Base-by-base conservation (phyloP, 2,113 vertebrate genomes). In the Plotosus lineatus region DNA sequence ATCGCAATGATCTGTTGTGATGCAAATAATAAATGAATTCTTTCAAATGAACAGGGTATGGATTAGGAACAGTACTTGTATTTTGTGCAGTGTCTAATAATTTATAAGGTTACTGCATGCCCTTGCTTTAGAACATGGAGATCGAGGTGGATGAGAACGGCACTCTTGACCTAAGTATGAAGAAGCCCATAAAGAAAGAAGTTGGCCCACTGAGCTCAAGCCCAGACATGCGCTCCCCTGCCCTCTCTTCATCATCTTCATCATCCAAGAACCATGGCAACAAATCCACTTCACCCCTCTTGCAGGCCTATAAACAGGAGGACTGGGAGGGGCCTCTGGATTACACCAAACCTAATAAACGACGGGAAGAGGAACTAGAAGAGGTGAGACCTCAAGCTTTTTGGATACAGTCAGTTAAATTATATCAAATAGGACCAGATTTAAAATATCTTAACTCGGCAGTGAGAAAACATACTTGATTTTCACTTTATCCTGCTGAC, bases 121-220 rank as follows among this genome's bases (percentile, higher is more conserved):
- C 53, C 6, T 48, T 36, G 6, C 42, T 85, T 28, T 90, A 99
- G 98, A 92, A 93, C 63, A 92, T 92, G 93, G 96, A 95, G 88
- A 98, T 99, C 0, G 96, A 98, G 85, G 97, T 99, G 85, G 98
- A 99, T 77, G 98, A 99, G 85, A 98, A 99, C 0, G 98, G 98
- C 55, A 99, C 98, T 19, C 90, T 99, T 92, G 98, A 99, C 89
- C 90, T 99, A 88, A 99, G 98, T 79, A 98, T 99, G 97, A 97
- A 95, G 92, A 98, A 97, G 38, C 94, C 96, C 76, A 93, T 96
- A 75, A 96, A 94, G 80, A 92, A 93, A 3, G 97, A 98, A 44
- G 91, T 94, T 87, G 94, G 94, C 69, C 89, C 95, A 87, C 93
- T 95, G n/a, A 94, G 95, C 87, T 90, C 95, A 78, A 97, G 97